A percentile compares a stretch with the other conserved stretches of the same genome.
Evolutionary conservation across 1,140 invertebrate genomes (phyloP).

Genomic region (Neotoxoptera formosana): DNA sequence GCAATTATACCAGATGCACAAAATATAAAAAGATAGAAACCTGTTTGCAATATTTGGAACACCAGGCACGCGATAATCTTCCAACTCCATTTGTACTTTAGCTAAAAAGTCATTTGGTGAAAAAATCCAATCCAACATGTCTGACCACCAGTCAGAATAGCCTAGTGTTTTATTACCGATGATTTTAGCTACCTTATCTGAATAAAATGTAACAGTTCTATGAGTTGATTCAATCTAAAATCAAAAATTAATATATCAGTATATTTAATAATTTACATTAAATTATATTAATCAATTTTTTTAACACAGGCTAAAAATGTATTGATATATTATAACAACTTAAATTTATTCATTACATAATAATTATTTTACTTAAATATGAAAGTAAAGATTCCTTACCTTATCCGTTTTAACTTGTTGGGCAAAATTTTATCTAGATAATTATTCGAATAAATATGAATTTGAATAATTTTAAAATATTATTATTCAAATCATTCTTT

Average conservation of each 20-base stretch:
- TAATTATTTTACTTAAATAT: neutral
- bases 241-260: neutral
- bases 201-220: conserved; percentile 43
- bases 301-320: neutral
- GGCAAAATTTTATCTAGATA: no score
- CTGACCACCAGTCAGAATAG: conserved; percentile 60
- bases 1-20: neutral
- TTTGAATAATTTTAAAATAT: no score
- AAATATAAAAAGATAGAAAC: neutral
- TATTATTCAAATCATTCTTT: no score
- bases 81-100: conserved; percentile 52
- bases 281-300: neutral
- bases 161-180: conserved; percentile 50
- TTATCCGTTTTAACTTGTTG: no score
- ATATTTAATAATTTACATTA: neutral
- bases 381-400: neutral
- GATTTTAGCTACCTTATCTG: conserved; percentile 21
- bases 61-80: conserved; percentile 48
- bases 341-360: neutral
- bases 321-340: neutral
- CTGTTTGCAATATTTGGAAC: conserved; percentile 46
- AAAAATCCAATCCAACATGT: conserved; percentile 57
- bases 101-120: conserved; percentile 59
- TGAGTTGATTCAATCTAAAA: conserved; percentile 36
- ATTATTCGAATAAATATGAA: no score